Evolutionary conservation across 2,113 vertebrate genomes (phyloP).

Genomic region (Mesitornis unicolor): DNA sequence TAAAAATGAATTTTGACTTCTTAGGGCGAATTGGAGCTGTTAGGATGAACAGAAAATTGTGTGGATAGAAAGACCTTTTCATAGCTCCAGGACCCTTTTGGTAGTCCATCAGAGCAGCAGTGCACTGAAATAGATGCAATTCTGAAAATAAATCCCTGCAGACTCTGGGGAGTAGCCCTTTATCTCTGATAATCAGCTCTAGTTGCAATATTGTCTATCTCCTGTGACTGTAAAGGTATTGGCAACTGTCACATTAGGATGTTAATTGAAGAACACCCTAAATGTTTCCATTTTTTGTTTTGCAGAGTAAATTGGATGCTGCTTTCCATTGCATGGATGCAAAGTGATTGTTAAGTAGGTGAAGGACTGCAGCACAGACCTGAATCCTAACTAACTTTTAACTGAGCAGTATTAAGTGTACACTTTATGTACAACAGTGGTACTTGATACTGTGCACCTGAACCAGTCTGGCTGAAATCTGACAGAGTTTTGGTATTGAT

Average conservation of each 20-base stretch:
- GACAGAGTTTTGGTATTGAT: neutral
- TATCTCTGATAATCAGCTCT: neutral
- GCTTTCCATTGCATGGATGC: neutral
- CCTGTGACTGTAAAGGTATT: neutral
- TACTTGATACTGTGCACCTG: rapidly evolving
- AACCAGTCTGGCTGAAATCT: neutral
- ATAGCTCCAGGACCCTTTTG: neutral
- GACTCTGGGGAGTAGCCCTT: neutral
- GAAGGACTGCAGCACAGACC: neutral
- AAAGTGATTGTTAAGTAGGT: neutral
- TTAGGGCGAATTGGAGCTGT: neutral
- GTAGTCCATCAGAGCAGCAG: neutral
- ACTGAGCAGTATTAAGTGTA: neutral
- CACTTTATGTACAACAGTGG: neutral
- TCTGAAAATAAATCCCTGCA: neutral
- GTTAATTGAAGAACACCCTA: neutral
- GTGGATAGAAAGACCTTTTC: neutral
- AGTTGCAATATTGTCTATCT: neutral
- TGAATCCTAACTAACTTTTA: neutral
- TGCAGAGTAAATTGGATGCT: neutral
- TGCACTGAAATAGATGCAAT: neutral
- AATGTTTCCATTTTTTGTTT: neutral
- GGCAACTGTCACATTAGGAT: neutral
- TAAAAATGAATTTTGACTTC: neutral
- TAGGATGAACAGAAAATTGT: neutral